These are phyloP conservation scores for Anoncus sp. DNA, from an alignment of 2,888 invertebrate species.

Conservation along the genomic window DNA sequence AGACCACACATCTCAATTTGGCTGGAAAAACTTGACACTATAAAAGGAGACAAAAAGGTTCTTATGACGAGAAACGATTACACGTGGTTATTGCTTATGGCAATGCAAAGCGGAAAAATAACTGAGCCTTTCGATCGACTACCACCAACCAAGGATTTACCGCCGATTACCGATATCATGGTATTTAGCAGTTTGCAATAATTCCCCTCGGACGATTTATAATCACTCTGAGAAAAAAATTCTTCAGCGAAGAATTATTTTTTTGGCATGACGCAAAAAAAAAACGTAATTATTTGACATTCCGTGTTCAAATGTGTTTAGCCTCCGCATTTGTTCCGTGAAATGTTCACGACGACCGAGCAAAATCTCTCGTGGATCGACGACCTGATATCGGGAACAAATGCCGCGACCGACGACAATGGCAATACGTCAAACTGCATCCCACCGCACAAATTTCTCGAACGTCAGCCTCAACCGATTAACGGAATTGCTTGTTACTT, in stretches of 20 bases:
- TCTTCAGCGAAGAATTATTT: too few species aligned
- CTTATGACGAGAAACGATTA: slow-evolving; percentile 82
- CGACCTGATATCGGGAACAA: slow-evolving; percentile 58
- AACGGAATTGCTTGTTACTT: slow-evolving; percentile 79
- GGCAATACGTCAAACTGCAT: slow-evolving; percentile 45
- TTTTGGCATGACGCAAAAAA: too few species aligned
- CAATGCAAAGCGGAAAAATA: slow-evolving; percentile 82
- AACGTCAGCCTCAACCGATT: slow-evolving; percentile 76
- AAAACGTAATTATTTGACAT: neutral
- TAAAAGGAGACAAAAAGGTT: slow-evolving; percentile 76
- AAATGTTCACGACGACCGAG: slow-evolving; percentile 78
- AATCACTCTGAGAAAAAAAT: too few species aligned
- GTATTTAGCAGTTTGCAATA: slow-evolving; percentile 67
- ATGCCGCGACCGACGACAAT: slow-evolving; percentile 52
- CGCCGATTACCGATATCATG: slow-evolving; percentile 80
- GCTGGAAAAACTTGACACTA: slow-evolving; percentile 80
- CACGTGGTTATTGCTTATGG: slow-evolving; percentile 83
- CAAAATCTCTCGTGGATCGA: slow-evolving; percentile 77
- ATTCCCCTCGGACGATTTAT: neutral
- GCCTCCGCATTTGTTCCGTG: slow-evolving; percentile 76
- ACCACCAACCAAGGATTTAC: slow-evolving; percentile 78
- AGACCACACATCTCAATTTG: slow-evolving; percentile 76
- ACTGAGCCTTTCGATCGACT: slow-evolving; percentile 80
- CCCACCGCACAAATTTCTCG: slow-evolving; percentile 73
- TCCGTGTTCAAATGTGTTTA: slow-evolving; percentile 17